Base-by-base conservation (phyloP, 2,888 invertebrate species). In the Machimus rusticus region DNA sequence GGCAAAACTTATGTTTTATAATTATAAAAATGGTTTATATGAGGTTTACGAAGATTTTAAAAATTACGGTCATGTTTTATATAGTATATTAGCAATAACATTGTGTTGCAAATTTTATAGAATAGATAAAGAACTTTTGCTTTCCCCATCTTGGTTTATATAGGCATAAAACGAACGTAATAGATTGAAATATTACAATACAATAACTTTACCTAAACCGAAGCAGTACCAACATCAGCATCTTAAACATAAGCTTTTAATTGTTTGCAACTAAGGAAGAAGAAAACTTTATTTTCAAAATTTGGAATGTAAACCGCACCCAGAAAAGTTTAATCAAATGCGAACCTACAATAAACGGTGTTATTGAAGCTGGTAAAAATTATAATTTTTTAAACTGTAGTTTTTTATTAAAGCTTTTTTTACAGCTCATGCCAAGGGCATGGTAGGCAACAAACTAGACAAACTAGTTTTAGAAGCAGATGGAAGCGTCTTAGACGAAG, bases 381-480 rank as follows among this genome's bases (percentile, higher is more conserved):
- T 82, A 34, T 77, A 77, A 77, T 14, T 57, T 82, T 82, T 82
- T 46, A 81, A 31, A 31, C 14, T 82, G 28, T 82, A 34, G 57
- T 57, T 82, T 55, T 82, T 23, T 34, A 84, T 55, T 23, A 84
- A 79, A 43, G 37, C 79, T 43, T 82, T n/a, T 34, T 57, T 55
- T 39, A 84, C 37, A 43, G 37, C 79, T 43, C 14, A 46, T 46
- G 43, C 19, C 39, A 79, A 79, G 28, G 51, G 51, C 0, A 19
- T 79, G 37, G 46, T 23, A 19, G 79, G 79, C 39, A 79, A 37
- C 46, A 79, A 79, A n/a, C n/a, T n/a, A n/a, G n/a, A n/a, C n/a
- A n/a, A n/a, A 79, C 79, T 79, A 8, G 51, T 79, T 51, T 46
- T 79, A 43, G 79, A 79, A 79, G 79, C 19, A 43, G 51, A 79